Evolutionary conservation across 2,113 vertebrate genomes (phyloP), one percentile per base, ranked within the genome.

Genomic region (Terrapene triunguis): DNA sequence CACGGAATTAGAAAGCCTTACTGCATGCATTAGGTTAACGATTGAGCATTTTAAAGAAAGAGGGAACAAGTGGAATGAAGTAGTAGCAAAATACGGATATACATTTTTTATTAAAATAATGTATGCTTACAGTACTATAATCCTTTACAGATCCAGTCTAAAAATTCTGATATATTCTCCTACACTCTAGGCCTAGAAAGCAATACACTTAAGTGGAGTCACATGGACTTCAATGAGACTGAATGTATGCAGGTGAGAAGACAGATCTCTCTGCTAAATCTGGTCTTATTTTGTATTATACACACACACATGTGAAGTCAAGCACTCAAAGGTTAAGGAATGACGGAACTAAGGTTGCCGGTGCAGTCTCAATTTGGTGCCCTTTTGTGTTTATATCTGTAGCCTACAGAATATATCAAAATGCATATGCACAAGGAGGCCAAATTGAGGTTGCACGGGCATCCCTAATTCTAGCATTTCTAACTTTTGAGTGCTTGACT

Each of bases 51-150:
- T 38, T 42, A 91, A 88, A 2, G 76, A 85, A 54, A 2, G 76
- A 86, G 38, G 54, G 5, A n/a, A 83, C 80, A 83, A 69, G 89
- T 47, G 29, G 94, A 69, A 5, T 27, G 1, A 22, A 94, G 87
- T 94, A 65, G 21, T 11, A 65, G 5, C 5, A 47, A 65, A 65
- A 79, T 90, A 79, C 82, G 85, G 89, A 87, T 83, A 82, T 53
- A 19, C 2, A 21, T 54, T 54, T 38, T 82, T 25, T 83, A 32
- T 95, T 93, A 95, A 94, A 95, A 91, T 88, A 90, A 83, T 38
- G 29, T 81, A 29, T 21, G 8, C 53, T 54, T 57, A 80, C 19
- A 84, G 1, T 59, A 65, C 72, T 95, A 59, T 21, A 89, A 72
- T n/a, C 65, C n/a, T 4, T 72, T 19, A 72, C 9, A 72, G 4